Evolutionary conservation across 1,140 invertebrate species (phyloP).

Genomic region (Eumeta japonica): DNA sequence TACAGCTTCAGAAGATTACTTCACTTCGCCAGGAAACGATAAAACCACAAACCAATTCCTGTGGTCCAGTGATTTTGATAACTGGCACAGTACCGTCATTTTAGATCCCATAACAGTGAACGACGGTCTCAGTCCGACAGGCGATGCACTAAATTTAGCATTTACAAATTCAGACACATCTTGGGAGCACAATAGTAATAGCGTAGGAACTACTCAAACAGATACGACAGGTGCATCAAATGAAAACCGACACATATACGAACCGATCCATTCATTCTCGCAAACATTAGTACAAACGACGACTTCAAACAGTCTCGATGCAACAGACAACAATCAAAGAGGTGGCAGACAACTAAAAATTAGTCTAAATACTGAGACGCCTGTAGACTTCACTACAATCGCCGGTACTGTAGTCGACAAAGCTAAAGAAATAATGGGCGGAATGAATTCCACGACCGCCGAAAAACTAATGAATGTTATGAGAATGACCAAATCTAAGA

Average conservation of each 20-base stretch:
- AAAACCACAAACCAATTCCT: slow-evolving; percentile 36
- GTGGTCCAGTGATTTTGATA: slow-evolving; percentile 41
- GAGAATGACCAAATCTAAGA: slow-evolving; percentile 75
- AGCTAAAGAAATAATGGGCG: slow-evolving; percentile 72
- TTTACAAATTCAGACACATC: no score
- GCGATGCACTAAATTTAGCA: no score
- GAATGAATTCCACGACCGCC: slow-evolving; percentile 71
- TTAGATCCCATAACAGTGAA: slow-evolving; percentile 72
- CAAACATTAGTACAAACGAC: slow-evolving; percentile 20
- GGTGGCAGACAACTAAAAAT: slow-evolving; percentile 32
- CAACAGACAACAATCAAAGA: slow-evolving; percentile 19
- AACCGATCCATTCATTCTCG: slow-evolving; percentile 29
- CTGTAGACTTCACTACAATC: slow-evolving; percentile 39
- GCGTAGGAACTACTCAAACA: slow-evolving; percentile 16
- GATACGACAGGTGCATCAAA: slow-evolving; percentile 14
- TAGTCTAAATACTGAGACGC: slow-evolving; percentile 29
- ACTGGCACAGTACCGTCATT: slow-evolving; percentile 66
- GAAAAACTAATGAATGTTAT: slow-evolving; percentile 75
- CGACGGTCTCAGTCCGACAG: slow-evolving; percentile 57
- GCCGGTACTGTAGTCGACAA: slow-evolving; percentile 62
- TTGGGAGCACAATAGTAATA: slow-evolving; percentile 13
- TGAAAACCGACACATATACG: neutral
- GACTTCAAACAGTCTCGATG: slow-evolving; percentile 16
- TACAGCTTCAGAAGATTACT: slow-evolving; percentile 24
- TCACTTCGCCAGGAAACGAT: slow-evolving; percentile 39